Evolutionary conservation across 2,113 vertebrate genomes (phyloP).

Genomic region (Sylvilagus bachmani): DNA sequence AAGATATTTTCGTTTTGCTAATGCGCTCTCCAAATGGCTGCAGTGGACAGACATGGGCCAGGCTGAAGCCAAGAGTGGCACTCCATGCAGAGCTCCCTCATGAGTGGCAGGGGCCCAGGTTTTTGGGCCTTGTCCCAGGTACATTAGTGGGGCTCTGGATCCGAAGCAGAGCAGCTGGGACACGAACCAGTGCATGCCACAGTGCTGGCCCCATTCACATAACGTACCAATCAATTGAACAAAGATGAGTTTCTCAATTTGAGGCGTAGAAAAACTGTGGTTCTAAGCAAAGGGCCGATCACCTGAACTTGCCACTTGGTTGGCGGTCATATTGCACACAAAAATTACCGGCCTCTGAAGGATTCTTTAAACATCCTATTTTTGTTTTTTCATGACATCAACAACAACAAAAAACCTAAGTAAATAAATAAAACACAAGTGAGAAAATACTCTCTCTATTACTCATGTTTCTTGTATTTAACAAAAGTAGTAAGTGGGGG

Average conservation of each 20-base stretch:
- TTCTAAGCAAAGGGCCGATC: neutral
- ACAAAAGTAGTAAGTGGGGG: neutral
- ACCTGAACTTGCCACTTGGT: neutral
- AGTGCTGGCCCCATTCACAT: too few relatives aligned
- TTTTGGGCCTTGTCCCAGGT: too few relatives aligned
- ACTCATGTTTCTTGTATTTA: neutral
- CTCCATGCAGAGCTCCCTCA: too few relatives aligned
- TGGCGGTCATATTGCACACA: neutral
- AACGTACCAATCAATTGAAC: neutral
- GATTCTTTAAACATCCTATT: neutral
- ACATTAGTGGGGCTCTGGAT: too few relatives aligned
- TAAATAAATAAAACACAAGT: neutral
- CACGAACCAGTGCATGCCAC: too few relatives aligned
- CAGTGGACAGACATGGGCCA: too few relatives aligned
- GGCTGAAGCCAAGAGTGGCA: too few relatives aligned
- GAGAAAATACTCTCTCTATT: neutral
- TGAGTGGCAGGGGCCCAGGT: too few relatives aligned
- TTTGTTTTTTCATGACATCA: slow-evolving; percentile 22
- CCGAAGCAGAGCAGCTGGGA: too few relatives aligned
- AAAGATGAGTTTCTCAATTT: neutral
- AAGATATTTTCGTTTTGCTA: too few relatives aligned
- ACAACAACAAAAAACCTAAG: neutral
- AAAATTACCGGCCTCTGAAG: neutral
- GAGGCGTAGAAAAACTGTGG: neutral
- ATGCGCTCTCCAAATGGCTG: too few relatives aligned